A percentile compares a stretch with the other conserved stretches of the same genome.
phyloP scores from a whole-genome alignment of 1,140 invertebrate species.

The Aphelenchoides fujianensis region DNA sequence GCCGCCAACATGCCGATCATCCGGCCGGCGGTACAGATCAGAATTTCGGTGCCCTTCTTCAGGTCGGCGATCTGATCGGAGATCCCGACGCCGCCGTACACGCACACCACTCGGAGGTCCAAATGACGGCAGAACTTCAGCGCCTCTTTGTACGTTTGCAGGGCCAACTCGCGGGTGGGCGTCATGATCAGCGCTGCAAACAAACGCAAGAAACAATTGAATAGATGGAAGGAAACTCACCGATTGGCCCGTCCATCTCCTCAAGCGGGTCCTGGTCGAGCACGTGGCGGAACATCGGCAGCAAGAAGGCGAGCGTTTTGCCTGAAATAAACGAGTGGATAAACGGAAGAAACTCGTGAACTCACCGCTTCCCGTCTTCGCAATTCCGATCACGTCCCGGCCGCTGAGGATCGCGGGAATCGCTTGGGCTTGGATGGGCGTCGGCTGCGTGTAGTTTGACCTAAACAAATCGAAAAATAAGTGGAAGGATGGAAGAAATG shows the following conservation, averaged over 20 bases:
- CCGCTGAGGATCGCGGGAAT: constrained; percentile 97
- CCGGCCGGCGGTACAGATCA: constrained; percentile 95
- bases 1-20: constrained; percentile 99
- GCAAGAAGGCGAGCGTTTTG: constrained; percentile 93
- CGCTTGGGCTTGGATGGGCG: constrained; percentile 95
- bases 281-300: constrained; percentile 98
- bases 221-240: constrained; percentile 61
- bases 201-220: not conserved
- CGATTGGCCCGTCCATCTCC: constrained; percentile 91
- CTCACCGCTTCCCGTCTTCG: constrained; percentile 97
- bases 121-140: constrained; percentile 89
- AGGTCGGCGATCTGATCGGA: constrained; percentile 95
- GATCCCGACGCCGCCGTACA: constrained; percentile 96
- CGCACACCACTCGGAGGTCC: constrained; percentile 82
- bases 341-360: too few relatives aligned
- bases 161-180: constrained; percentile 92
- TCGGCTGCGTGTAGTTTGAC: constrained; percentile 89
- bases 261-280: constrained; percentile 86
- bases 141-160: constrained; percentile 97
- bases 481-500: constrained; percentile 16
- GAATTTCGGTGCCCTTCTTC: constrained; percentile 94
- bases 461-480: constrained; percentile 52
- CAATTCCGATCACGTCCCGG: constrained; percentile 94
- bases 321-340: too few relatives aligned
- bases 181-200: constrained; percentile 80